A percentile compares a stretch with the other conserved stretches of the same genome.
Conservation (phyloP, 2,797 vertebrate species). For the Apogon talboti region DNA sequence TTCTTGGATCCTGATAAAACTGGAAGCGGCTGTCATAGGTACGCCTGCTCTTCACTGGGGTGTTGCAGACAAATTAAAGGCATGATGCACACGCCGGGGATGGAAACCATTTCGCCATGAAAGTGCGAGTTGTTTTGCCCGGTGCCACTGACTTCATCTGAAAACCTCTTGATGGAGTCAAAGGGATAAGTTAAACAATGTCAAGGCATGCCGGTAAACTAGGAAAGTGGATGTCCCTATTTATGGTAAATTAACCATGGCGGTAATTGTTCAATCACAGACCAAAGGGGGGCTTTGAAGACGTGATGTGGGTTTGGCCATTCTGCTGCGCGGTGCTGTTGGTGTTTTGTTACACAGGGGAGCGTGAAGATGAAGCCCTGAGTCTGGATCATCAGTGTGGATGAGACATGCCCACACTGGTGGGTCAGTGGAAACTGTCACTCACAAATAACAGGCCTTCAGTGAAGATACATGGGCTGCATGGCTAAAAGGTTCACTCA, state of each 20-base stretch:
- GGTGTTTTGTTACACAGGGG: conserved; percentile 77
- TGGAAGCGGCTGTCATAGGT: conserved; percentile 60
- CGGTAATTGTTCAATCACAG: conserved; percentile 83
- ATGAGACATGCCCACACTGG: conserved; percentile 74
- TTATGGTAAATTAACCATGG: conserved; percentile 78
- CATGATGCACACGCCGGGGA: conserved; percentile 67
- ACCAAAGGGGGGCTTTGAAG: conserved; percentile 70
- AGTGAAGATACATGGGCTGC: conserved; percentile 24
- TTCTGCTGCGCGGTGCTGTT: conserved; percentile 41
- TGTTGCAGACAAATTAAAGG: conserved; percentile 74
- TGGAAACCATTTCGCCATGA: conserved; percentile 82
- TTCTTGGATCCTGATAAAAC: conserved; percentile 65
- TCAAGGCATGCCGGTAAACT: conserved; percentile 64
- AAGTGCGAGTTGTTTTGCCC: conserved; percentile 83
- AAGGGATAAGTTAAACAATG: conserved; percentile 63
- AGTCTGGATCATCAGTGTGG: conserved; percentile 48
- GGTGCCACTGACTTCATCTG: conserved; percentile 71
- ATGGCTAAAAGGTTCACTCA: conserved; percentile 48
- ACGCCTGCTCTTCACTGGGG: conserved; percentile 56
- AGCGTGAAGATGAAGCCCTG: conserved; percentile 40
- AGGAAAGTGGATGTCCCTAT: conserved; percentile 63
- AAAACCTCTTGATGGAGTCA: conserved; percentile 74
- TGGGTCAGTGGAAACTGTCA: conserved; percentile 65
- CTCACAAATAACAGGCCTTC: no score
- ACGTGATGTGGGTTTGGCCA: conserved; percentile 61